Base-by-base conservation (phyloP, 2,113 vertebrate genomes). In the Nettapus auritus region DNA sequence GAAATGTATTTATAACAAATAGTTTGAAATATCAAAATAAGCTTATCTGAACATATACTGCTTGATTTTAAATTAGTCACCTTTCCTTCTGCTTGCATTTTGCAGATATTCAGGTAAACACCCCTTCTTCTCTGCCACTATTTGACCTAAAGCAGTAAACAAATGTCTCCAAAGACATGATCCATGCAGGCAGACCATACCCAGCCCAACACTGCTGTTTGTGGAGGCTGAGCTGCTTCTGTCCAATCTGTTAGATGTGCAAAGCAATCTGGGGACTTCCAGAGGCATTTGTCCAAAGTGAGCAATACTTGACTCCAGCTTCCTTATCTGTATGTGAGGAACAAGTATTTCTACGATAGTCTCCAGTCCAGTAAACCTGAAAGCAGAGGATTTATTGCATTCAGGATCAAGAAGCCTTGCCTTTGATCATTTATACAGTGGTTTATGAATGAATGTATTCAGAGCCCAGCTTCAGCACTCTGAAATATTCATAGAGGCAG, bases 361-460 rank as follows among this genome's bases (percentile, higher is more conserved):
- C 66, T 98, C 95, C 5, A 95, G 97, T 64, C 98, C 96, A 59
- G 97, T 97, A 97, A 99, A 99, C 94, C 98, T 99, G 87, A 82
- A 82, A 93, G 80, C 83, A 59, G 83, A 31, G 94, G 64, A 93
- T 89, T 94, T 96, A 96, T 90, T 93, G 33, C 67, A 64, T 40
- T 44, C 25, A 64, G 80, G 89, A 94, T 90, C 81, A 95, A 90
- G 91, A 87, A 94, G 63, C 56, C n/a, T 90, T 57, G 89, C 73
- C 85, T 95, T 93, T 96, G 92, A 95, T 94, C 86, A 69, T 93
- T 90, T 89, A 40, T 93, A 86, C 77, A 69, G 92, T 3, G 5
- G 70, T 48, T 78, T 82, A 40, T 92, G 90, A 94, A 97, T 90
- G 94, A 88, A 86, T 26, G 44, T 81, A 90, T 95, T 97, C 82